Evolutionary conservation across 2,797 vertebrate genomes (phyloP).

Genomic region (Chaunax sp.): DNA sequence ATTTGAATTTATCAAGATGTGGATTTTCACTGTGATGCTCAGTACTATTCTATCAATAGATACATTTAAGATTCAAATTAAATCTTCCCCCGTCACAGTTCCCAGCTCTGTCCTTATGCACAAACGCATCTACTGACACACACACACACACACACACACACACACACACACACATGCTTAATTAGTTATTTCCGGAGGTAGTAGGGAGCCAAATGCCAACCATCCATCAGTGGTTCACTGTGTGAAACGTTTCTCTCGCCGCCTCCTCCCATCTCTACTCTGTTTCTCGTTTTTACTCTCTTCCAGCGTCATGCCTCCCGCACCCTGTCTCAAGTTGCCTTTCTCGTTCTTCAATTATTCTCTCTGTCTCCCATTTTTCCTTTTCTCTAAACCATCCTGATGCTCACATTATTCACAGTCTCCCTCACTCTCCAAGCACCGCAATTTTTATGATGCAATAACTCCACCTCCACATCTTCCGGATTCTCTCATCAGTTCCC

Average conservation of each 20-base stretch:
- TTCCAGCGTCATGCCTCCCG: neutral
- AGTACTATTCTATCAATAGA: neutral
- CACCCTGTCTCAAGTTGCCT: neutral
- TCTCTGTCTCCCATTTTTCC: neutral
- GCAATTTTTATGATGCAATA: conserved; percentile 8
- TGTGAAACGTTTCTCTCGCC: conserved; percentile 25
- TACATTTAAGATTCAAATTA: too few species aligned
- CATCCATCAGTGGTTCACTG: conserved; percentile 66
- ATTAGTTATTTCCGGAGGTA: conserved; percentile 73
- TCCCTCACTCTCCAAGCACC: neutral
- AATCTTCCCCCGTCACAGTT: too few species aligned
- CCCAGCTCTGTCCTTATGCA: neutral
- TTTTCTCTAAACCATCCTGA: conserved; percentile 20
- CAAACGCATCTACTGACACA: conserved; percentile 19
- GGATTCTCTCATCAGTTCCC: neutral
- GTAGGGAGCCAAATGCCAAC: conserved; percentile 72
- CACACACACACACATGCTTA: conserved; percentile 43
- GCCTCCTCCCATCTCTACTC: conserved; percentile 15
- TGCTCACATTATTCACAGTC: neutral
- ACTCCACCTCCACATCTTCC: conserved; percentile 1
- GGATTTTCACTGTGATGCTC: neutral
- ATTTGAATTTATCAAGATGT: neutral
- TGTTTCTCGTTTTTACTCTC: conserved; percentile 22
- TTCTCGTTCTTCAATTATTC: conserved; percentile 13
- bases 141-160: neutral